phyloP scores from a whole-genome alignment of 1,140 invertebrate species.

The Drosophila mayri region DNA sequence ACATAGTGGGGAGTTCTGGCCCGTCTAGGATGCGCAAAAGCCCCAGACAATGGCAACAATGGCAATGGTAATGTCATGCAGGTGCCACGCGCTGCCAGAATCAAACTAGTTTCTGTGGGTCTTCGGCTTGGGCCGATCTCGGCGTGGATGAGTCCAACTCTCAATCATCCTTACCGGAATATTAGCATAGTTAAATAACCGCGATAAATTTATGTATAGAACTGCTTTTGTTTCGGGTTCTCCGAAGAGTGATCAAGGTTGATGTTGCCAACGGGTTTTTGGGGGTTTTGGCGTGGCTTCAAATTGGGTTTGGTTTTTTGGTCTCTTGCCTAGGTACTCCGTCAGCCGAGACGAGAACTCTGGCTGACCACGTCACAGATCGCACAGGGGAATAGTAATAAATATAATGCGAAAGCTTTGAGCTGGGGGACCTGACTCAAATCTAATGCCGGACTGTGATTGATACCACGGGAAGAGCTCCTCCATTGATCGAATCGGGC shows the following conservation, averaged over 20 bases:
- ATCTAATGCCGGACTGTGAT: conserved; percentile 51
- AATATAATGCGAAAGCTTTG: conserved; percentile 23
- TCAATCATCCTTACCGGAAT: conserved; percentile 71
- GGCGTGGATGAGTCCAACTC: conserved; percentile 42
- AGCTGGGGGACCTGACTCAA: conserved; percentile 51
- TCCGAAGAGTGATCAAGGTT: conserved; percentile 63
- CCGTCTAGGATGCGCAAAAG: neutral
- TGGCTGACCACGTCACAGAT: conserved; percentile 34
- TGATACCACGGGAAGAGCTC: conserved; percentile 43
- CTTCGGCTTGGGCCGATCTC: conserved; percentile 17
- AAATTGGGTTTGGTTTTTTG: conserved; percentile 20
- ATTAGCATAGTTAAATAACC: conserved; percentile 80
- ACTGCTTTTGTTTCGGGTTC: conserved; percentile 65
- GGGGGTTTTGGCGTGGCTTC: conserved; percentile 27
- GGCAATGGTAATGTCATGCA: conserved; percentile 30
- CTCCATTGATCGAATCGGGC: conserved; percentile 71
- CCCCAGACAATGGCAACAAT: neutral
- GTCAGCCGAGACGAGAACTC: conserved; percentile 6
- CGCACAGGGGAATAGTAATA: conserved; percentile 20
- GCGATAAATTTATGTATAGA: conserved; percentile 64
- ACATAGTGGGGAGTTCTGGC: neutral
- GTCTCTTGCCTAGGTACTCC: neutral
- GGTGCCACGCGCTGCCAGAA: conserved; percentile 36
- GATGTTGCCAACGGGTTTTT: conserved; percentile 61
- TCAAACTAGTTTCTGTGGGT: conserved; percentile 27